Evolutionary conservation across 2,797 vertebrate genomes (phyloP), one percentile per base, ranked within the genome.

Genomic region (Enoplosus armatus): DNA sequence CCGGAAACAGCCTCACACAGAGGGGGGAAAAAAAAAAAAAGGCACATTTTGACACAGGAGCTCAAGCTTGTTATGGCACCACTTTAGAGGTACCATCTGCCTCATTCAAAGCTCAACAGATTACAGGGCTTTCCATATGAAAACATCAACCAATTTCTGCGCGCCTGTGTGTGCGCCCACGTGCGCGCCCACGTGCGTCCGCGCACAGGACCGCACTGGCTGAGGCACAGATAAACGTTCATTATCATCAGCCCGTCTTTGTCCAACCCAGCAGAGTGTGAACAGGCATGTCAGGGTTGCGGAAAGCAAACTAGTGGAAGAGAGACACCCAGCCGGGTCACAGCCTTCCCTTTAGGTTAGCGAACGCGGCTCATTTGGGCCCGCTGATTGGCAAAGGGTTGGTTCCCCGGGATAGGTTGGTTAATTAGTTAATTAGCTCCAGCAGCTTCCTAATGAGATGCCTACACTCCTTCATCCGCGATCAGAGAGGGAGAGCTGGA

Each of bases 371-470:
- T 81, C 48, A 11, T 75, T 80, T 47, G 68, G 74, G 47, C 55
- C 29, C n/a, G 48, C 73, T 88, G 89, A 90, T 80, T 91, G 80
- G 86, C 83, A 67, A 76, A 68, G 64, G 75, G 72, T 60, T 41
- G 80, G 50, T 71, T 82, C 72, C 75, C 74, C 9, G 16, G 83
- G 83, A 83, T 77, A n/a, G 62, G 82, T 76, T 78, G 87, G 61
- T 84, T 87, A 88, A 92, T 92, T 86, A 77, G 83, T 85, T 92
- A 87, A 93, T 93, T 91, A 90, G 80, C 83, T 83, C 48, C 48
- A 80, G 80, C 83, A 83, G 81, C 82, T 84, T 84, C 78, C 72
- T 89, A 87, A 90, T 82, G 75, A 87, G 83, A 85, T 64, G 74
- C 79, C 78, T 50, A 68, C 65, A 69, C 83, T 3, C 43, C 72